phyloP scores from a whole-genome alignment of 2,888 invertebrate species.

The Hirtodrosophila alboralis region DNA sequence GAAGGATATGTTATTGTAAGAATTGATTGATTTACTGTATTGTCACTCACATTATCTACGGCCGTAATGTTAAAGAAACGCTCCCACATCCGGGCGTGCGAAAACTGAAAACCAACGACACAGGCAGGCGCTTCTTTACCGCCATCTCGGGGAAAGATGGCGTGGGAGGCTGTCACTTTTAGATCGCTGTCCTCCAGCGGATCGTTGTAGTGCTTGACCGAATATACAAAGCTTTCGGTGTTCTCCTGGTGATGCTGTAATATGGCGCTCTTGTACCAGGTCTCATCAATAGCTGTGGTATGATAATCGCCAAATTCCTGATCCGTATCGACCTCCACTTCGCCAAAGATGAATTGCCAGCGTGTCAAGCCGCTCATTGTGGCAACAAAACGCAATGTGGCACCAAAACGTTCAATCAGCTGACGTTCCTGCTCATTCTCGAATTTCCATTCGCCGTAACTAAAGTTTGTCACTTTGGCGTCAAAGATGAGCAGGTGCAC shows the following conservation, averaged over 20 bases:
- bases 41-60: slow-evolving; percentile 83
- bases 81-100: slow-evolving; percentile 88
- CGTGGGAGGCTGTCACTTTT: slow-evolving; percentile 92
- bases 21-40: no score
- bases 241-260: slow-evolving; percentile 91
- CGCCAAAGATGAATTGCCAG: slow-evolving; percentile 91
- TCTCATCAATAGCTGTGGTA: slow-evolving; percentile 92
- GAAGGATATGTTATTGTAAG: no score
- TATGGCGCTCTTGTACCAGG: slow-evolving; percentile 96
- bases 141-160: slow-evolving; percentile 92
- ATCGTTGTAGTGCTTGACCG: slow-evolving; percentile 87
- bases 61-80: slow-evolving; percentile 89
- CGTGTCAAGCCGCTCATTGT: slow-evolving; percentile 95
- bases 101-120: slow-evolving; percentile 94
- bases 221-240: slow-evolving; percentile 90
- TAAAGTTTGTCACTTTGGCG: slow-evolving; percentile 89
- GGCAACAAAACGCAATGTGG: slow-evolving; percentile 91
- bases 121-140: slow-evolving; percentile 92
- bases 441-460: slow-evolving; percentile 86
- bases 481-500: slow-evolving; percentile 94
- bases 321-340: slow-evolving; percentile 85
- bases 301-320: slow-evolving; percentile 91
- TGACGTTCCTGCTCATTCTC: slow-evolving; percentile 85
- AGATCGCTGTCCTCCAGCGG: slow-evolving; percentile 85
- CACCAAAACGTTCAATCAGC: slow-evolving; percentile 88